Conservation (phyloP, 2,113 vertebrate genomes). For the Ochotona princeps region DNA sequence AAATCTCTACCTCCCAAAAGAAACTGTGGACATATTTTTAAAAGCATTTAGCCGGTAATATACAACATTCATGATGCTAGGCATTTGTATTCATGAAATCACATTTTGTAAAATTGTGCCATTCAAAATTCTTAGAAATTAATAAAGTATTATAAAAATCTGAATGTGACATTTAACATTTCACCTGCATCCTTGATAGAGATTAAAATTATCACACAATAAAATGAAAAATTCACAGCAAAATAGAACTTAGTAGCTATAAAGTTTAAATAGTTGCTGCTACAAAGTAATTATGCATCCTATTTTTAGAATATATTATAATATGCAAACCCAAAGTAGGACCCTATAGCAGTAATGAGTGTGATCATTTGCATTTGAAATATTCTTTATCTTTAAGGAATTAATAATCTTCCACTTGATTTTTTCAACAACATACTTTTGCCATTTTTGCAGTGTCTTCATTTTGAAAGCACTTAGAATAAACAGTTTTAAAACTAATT, state of each 20-base stretch:
- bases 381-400: constrained; percentile 77
- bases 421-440: constrained; percentile 72
- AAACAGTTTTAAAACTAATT: constrained; percentile 82
- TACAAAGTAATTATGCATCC: constrained; percentile 58
- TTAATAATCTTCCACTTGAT: constrained; percentile 77
- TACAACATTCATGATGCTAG: not conserved
- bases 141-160: constrained; percentile 19
- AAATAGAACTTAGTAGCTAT: constrained; percentile 73
- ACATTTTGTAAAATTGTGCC: constrained; percentile 49
- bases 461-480: constrained; percentile 77
- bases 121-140: constrained; percentile 57
- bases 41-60: not conserved
- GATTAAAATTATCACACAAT: constrained; percentile 49
- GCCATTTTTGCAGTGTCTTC: constrained; percentile 74
- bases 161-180: constrained; percentile 46
- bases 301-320: constrained; percentile 71
- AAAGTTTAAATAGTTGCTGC: constrained; percentile 70
- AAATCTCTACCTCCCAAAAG: no score
- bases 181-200: constrained; percentile 38
- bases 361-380: constrained; percentile 70
- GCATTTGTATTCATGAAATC: constrained; percentile 17
- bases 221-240: constrained; percentile 62
- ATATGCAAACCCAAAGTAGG: constrained; percentile 71
- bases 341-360: constrained; percentile 66
- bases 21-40: constrained; percentile 20